Evolutionary conservation across 1,140 invertebrate species (phyloP).

Genomic region (Caenorhabditis remanei): DNA sequence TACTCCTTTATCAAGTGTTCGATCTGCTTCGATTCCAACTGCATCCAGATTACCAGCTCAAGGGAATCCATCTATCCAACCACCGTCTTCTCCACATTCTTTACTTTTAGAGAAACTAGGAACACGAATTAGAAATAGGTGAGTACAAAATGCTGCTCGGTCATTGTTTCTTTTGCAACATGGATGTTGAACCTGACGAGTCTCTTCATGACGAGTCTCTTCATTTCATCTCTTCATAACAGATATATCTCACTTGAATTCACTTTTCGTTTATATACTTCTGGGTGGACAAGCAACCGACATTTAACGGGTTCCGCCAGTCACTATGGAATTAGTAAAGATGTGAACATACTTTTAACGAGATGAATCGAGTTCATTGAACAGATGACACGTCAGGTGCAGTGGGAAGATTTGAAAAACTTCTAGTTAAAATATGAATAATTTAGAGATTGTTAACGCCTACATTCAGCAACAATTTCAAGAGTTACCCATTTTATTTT

Average conservation of each 20-base stretch:
- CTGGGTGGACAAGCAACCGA: not conserved
- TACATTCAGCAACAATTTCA: not conserved
- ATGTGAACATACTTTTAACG: not conserved
- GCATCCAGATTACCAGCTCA: not conserved
- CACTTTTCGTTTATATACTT: not conserved
- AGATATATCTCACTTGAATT: not conserved
- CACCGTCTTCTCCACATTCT: conserved; percentile 30
- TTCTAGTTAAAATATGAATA: no score
- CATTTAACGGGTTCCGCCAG: conserved; percentile 11
- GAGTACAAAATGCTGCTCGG: not conserved
- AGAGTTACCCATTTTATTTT: not conserved
- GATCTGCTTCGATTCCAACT: conserved; percentile 21
- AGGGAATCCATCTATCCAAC: not conserved
- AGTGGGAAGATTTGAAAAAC: no score
- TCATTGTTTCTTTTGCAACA: conserved; percentile 16
- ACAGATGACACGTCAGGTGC: no score
- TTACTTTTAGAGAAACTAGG: conserved; percentile 22
- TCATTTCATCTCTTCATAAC: conserved; percentile 22
- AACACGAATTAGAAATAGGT: not conserved
- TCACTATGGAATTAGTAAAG: not conserved
- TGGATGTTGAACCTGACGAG: conserved; percentile 24
- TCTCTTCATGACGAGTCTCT: conserved; percentile 27
- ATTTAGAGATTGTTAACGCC: no score
- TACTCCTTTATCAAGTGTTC: conserved; percentile 24
- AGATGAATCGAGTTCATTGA: no score